Evolutionary conservation across 2,888 invertebrate genomes (phyloP), one percentile per base, ranked within the genome.

Genomic region (Macaria notata): DNA sequence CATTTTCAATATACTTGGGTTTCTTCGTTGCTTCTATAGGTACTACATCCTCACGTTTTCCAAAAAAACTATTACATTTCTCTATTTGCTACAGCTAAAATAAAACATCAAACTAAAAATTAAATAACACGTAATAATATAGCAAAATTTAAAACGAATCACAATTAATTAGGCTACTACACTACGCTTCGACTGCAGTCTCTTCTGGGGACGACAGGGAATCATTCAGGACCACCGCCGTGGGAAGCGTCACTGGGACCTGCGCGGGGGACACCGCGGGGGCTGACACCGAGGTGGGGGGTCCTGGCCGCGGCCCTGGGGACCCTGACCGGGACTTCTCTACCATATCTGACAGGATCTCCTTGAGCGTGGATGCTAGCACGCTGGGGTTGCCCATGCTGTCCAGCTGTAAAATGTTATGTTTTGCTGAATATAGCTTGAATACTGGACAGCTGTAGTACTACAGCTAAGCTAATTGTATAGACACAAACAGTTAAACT

Each of bases 341-440:
- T 49, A 88, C 78, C 33, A 84, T 88, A 60, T 90, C 88, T 31
- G 88, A 86, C 45, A 91, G 75, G 42, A 89, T 86, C 59, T 88
- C 88, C 61, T 84, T 86, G 3, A 91, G 79, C 3, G 87, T 81
- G 0, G 84, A 76, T 19, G 90, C 88, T 54, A 91, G 62, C 0
- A 80, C 83, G 64, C 80, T 86, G 0, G 88, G 89, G 55, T 88
- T 89, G 0, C 84, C 86, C 30, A 80, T 81, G 68, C 88, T 89
- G 70, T 90, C 85, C 72, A 90, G 49, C 90, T 91, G 66, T 42
- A 33, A 33, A 33, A 33, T 4, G 33, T 33, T 33, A 33, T 33
- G 6, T 33, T 6, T 33, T 33, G 4, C 33, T 33, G n/a, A n/a
- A n/a, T n/a, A n/a, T n/a, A n/a, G n/a, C n/a, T n/a, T n/a, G n/a